Evolutionary conservation across 2,113 vertebrate species (phyloP).

Genomic region (Alethe castanea): DNA sequence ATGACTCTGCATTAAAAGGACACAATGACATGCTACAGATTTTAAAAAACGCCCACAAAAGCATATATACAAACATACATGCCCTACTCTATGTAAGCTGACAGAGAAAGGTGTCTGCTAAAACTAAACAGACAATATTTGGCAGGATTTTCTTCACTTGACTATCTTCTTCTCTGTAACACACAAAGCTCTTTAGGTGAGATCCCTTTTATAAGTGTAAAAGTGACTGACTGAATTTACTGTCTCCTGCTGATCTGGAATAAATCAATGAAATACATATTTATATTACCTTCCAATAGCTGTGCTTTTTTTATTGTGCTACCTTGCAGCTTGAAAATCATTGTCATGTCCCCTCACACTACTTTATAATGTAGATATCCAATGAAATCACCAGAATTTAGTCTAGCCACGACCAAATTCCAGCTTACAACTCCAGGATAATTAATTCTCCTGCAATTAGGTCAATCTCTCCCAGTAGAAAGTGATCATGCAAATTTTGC

Average conservation of each 20-base stretch:
- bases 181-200: background rate
- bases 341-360: background rate
- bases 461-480: background rate
- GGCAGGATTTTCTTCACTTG: background rate
- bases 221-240: background rate
- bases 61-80: background rate
- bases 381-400: background rate
- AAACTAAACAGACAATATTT: background rate
- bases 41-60: background rate
- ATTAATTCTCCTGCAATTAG: conserved; percentile 13
- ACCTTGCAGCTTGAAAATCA: background rate
- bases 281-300: background rate
- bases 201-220: background rate
- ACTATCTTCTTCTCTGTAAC: background rate
- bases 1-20: conserved; percentile 9
- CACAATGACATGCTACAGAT: background rate
- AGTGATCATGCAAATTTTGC: background rate
- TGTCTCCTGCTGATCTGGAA: background rate
- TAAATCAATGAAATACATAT: conserved; percentile 30
- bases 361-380: background rate
- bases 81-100: background rate
- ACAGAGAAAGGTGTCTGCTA: background rate
- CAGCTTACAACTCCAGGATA: background rate
- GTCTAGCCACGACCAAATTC: background rate
- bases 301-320: background rate